A percentile compares a stretch with the other conserved stretches of the same genome.
Conservation (phyloP, 2,113 vertebrate genomes). For the Microtus pennsylvanicus region DNA sequence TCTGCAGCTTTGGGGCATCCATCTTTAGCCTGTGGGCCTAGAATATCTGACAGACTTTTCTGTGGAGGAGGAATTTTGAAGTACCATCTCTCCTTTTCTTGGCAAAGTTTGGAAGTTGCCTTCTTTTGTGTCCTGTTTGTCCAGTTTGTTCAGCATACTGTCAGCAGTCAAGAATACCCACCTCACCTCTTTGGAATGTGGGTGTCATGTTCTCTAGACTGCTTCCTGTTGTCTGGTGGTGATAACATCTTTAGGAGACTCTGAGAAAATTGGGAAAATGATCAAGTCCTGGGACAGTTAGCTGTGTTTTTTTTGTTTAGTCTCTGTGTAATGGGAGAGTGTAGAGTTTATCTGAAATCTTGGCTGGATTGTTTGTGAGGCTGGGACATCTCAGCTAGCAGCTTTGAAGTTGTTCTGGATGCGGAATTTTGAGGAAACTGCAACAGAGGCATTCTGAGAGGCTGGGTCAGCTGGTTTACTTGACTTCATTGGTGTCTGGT, state of each 20-base stretch:
- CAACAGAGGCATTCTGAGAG: neutral
- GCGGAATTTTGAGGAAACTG: neutral
- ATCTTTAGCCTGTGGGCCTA: too few species aligned
- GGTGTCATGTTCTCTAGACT: neutral
- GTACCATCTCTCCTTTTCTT: neutral
- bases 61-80: too few species aligned
- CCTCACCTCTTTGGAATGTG: neutral
- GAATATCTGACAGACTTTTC: too few species aligned
- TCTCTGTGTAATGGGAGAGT: neutral
- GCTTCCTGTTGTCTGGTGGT: neutral
- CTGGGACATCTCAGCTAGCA: neutral
- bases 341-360: neutral
- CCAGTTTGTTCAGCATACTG: neutral
- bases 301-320: neutral
- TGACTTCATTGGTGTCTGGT: neutral
- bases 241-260: neutral
- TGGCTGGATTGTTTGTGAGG: neutral
- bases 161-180: neutral
- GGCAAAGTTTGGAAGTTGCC: neutral
- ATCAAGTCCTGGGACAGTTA: neutral
- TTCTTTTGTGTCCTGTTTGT: neutral
- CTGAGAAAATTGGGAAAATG: neutral
- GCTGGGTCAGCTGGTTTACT: neutral
- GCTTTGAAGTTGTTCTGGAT: neutral
- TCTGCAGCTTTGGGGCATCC: too few species aligned